Evolutionary conservation across 2,888 invertebrate genomes (phyloP).

Genomic region (Drosophila diplacantha): DNA sequence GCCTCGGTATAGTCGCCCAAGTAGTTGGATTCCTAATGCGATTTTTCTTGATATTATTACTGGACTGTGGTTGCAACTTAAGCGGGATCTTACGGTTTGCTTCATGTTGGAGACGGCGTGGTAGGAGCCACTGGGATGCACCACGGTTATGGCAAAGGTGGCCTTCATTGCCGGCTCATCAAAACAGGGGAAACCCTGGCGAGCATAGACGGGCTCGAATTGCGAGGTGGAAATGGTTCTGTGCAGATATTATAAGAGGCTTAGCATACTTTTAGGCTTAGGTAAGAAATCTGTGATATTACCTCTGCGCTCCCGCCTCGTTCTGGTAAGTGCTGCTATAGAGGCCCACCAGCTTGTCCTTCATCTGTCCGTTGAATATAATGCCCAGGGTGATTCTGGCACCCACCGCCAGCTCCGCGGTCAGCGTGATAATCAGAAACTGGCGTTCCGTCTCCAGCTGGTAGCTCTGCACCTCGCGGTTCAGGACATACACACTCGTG

Average conservation of each 20-base stretch:
- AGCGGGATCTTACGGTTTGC: conserved; percentile 27
- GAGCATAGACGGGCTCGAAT: conserved; percentile 95
- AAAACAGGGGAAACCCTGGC: conserved; percentile 96
- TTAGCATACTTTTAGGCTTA: conserved; percentile 46
- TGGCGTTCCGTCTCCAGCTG: conserved; percentile 57
- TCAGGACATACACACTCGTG: conserved; percentile 42
- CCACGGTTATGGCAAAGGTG: conserved; percentile 86
- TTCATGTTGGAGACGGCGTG: conserved; percentile 85
- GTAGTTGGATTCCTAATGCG: conserved; percentile 36
- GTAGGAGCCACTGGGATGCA: conserved; percentile 83
- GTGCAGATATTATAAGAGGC: not conserved
- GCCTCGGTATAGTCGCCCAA: conserved; percentile 80
- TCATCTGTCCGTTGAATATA: conserved; percentile 82
- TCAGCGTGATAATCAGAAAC: conserved; percentile 64
- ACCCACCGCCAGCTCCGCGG: conserved; percentile 60
- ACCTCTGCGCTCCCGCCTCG: conserved; percentile 77
- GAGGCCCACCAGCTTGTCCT: conserved; percentile 84
- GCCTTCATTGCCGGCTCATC: conserved; percentile 96
- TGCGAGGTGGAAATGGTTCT: conserved; percentile 92
- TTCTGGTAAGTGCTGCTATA: conserved; percentile 83
- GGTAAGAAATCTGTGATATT: conserved; percentile 20
- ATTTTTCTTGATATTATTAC: too few species aligned
- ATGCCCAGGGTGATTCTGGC: conserved; percentile 79
- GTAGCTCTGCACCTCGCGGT: conserved; percentile 33
- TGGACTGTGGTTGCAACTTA: not conserved